Evolutionary conservation across 2,888 invertebrate genomes (phyloP).

Genomic region (Drosophila gaucha): DNA sequence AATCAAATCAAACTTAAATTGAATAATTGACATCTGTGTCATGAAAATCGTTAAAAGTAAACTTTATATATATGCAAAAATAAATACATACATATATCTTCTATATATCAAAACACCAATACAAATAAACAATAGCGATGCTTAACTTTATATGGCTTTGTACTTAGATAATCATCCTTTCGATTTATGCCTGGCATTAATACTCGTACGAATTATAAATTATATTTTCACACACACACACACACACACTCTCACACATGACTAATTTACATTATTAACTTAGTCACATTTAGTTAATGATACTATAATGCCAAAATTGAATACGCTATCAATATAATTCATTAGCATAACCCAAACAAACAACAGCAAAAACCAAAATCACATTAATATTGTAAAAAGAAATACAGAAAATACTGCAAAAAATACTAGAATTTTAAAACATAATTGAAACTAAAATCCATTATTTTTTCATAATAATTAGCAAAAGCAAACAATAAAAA

Average conservation of each 20-base stretch:
- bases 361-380: constrained; percentile 34
- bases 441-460: constrained; percentile 28
- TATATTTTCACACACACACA: constrained; percentile 46
- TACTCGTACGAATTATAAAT: constrained; percentile 43
- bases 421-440: constrained; percentile 22
- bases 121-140: constrained; percentile 53
- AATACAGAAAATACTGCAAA: constrained; percentile 23
- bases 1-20: constrained; percentile 35
- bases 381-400: constrained; percentile 65
- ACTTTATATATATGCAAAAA: constrained; percentile 9
- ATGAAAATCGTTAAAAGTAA: constrained; percentile 21
- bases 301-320: constrained; percentile 43
- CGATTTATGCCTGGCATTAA: constrained; percentile 70
- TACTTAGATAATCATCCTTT: constrained; percentile 68
- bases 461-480: constrained; percentile 36
- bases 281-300: constrained; percentile 60
- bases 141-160: constrained; percentile 65
- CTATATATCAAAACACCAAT: constrained; percentile 24
- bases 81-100: constrained; percentile 28
- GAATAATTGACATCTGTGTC: constrained; percentile 51
- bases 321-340: constrained; percentile 52
- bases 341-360: constrained; percentile 50
- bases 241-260: constrained; percentile 32
- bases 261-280: constrained; percentile 46
- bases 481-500: constrained; percentile 41